Evolutionary conservation across 2,888 invertebrate species (phyloP).

Genomic region (Xestoiulus laeticollis): DNA sequence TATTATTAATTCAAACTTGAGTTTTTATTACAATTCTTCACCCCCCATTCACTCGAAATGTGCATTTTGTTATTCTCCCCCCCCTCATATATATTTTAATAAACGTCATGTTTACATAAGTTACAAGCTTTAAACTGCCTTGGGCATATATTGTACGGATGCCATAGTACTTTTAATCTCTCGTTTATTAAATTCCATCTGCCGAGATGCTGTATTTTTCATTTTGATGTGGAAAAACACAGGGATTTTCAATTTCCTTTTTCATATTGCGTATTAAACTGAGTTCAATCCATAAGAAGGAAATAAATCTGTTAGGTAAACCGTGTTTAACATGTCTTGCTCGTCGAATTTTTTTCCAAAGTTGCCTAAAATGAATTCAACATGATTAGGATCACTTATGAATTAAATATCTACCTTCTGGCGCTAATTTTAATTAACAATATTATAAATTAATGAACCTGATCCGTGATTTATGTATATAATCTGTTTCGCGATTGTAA

Average conservation of each 20-base stretch:
- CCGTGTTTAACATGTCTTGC: neutral
- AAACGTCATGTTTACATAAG: conserved; percentile 37
- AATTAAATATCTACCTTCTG: neutral
- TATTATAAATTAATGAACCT: neutral
- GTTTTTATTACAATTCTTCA: neutral
- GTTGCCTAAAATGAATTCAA: neutral
- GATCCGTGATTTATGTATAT: neutral
- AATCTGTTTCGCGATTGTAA: neutral
- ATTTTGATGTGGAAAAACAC: neutral
- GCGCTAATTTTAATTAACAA: neutral
- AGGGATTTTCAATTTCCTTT: neutral
- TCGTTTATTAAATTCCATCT: conserved; percentile 39
- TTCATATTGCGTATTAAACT: neutral
- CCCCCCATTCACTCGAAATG: neutral
- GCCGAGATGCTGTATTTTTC: neutral
- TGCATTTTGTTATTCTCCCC: neutral
- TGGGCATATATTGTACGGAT: neutral
- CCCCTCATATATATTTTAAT: neutral
- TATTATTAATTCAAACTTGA: conserved; percentile 17
- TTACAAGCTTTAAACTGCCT: neutral
- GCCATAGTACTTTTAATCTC: neutral
- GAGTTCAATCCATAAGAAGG: neutral
- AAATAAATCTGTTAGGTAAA: neutral
- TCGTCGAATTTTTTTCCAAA: neutral
- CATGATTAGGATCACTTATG: conserved; percentile 6